Evolutionary conservation across 1,140 invertebrate genomes (phyloP), one percentile per base, ranked within the genome.

Genomic region (Drosophila nebulosa): DNA sequence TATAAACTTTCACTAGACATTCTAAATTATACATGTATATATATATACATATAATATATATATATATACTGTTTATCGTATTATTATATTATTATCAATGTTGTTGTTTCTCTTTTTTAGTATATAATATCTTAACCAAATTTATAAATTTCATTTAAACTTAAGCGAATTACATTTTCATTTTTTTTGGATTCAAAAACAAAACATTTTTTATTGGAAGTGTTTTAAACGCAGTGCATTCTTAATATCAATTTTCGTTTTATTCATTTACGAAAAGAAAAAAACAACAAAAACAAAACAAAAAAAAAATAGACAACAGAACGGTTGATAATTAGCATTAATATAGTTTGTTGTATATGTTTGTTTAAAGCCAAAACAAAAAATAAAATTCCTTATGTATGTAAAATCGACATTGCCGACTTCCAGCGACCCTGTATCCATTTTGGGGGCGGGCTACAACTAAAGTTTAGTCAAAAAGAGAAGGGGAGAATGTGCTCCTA

Each of bases 111-210:
- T 46, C 16, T 58, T 76, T 79, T 67, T 77, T 77, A 66, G 58
- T 74, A 53, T 56, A 74, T 61, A 74, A 80, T 86, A 85, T 86
- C 81, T 85, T 83, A 85, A 85, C 83, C 86, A 75, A 85, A 81
- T 85, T 85, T 3, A 83, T 86, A 85, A 85, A 85, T 85, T 85
- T 85, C 69, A 81, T 86, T 86, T 86, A 85, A 85, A 85, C 81
- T 86, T 88, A 85, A 81, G 81, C 81, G 81, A 78, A 85, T 75
- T 73, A 74, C 74, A 77, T 73, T 68, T 77, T 84, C 74, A 68
- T 74, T 74, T 67, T 61, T 53, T 61, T 27, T 16, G 27, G 52
- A 18, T 55, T 30, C 24, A 30, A 55, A 55, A 55, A 21, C 6
- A 10, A 46, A 46, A 46, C 2, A 46, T 46, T 3, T 10, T 18